Evolutionary conservation across 2,797 vertebrate genomes (phyloP).

Genomic region (Mus minutoides): DNA sequence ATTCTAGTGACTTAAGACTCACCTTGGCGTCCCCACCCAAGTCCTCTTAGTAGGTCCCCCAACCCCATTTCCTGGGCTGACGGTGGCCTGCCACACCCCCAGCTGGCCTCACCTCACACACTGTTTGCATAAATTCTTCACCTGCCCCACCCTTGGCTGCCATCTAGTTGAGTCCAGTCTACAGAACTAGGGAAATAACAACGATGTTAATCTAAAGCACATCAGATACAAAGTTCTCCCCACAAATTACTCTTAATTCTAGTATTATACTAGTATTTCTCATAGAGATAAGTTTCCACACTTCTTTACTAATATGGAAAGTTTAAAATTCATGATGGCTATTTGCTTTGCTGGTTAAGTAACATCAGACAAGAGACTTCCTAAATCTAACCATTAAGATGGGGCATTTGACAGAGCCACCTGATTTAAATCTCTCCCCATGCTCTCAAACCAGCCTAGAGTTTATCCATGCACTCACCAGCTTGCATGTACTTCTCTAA

Average conservation of each 20-base stretch:
- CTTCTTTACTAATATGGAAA: slow-evolving; percentile 30
- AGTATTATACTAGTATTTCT: not conserved
- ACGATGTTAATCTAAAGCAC: slow-evolving; percentile 61
- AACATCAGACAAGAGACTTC: slow-evolving; percentile 36
- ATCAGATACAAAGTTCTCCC: slow-evolving; percentile 61
- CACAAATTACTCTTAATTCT: slow-evolving; percentile 34
- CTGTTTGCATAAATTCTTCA: slow-evolving; percentile 76
- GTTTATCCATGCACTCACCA: slow-evolving; percentile 88
- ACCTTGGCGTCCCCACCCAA: not conserved
- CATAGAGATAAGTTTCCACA: slow-evolving; percentile 5
- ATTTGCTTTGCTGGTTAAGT: slow-evolving; percentile 32
- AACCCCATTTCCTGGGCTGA: slow-evolving; percentile 67
- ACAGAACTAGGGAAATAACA: slow-evolving; percentile 69
- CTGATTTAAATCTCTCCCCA: not conserved
- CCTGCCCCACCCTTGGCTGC: slow-evolving; percentile 73
- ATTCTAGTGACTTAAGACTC: slow-evolving; percentile 25
- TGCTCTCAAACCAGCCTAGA: not conserved
- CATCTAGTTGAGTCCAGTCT: slow-evolving; percentile 70
- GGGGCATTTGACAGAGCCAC: slow-evolving; percentile 34
- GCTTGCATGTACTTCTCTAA: slow-evolving; percentile 99
- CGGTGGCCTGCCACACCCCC: slow-evolving; percentile 58
- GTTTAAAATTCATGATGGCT: not conserved
- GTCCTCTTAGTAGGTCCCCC: slow-evolving; percentile 40
- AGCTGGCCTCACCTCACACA: slow-evolving; percentile 74
- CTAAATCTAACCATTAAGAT: slow-evolving; percentile 16